Evolutionary conservation across 2,888 invertebrate genomes (phyloP).

Genomic region (Chrysodeixis includens): DNA sequence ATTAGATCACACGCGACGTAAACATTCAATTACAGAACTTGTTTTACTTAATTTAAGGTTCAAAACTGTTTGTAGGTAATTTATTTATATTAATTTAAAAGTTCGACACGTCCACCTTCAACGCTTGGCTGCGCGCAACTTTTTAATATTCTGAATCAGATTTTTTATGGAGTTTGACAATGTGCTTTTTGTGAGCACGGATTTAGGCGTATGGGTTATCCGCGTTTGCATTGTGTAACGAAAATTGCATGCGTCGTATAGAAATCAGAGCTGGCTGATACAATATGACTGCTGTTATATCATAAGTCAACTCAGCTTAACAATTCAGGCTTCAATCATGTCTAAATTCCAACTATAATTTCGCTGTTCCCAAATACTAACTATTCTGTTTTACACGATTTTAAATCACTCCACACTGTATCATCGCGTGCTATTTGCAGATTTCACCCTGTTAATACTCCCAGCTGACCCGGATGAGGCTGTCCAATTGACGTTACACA

Average conservation of each 20-base stretch:
- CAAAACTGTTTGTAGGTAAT: too few relatives aligned
- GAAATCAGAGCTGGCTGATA: too few relatives aligned
- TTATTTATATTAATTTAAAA: too few relatives aligned
- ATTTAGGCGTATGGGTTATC: background rate
- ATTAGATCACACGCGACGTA: too few relatives aligned
- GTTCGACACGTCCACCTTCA: too few relatives aligned
- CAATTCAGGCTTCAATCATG: background rate
- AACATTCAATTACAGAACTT: too few relatives aligned
- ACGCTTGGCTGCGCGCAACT: too few relatives aligned
- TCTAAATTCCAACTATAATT: background rate
- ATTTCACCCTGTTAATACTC: background rate
- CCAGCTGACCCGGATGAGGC: background rate
- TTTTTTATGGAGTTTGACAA: constrained; percentile 8
- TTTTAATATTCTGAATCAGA: constrained; percentile 20
- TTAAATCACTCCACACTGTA: background rate
- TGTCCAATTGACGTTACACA: constrained; percentile 3
- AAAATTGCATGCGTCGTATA: background rate
- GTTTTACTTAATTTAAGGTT: too few relatives aligned
- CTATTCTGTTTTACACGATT: background rate
- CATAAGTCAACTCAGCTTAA: too few relatives aligned
- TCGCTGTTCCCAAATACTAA: too few relatives aligned
- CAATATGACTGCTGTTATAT: too few relatives aligned
- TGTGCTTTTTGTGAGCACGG: background rate
- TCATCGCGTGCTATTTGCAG: background rate
- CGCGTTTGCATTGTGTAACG: background rate